Base-by-base conservation (phyloP, 2,113 vertebrate species). In the Corydoras maculifer region DNA sequence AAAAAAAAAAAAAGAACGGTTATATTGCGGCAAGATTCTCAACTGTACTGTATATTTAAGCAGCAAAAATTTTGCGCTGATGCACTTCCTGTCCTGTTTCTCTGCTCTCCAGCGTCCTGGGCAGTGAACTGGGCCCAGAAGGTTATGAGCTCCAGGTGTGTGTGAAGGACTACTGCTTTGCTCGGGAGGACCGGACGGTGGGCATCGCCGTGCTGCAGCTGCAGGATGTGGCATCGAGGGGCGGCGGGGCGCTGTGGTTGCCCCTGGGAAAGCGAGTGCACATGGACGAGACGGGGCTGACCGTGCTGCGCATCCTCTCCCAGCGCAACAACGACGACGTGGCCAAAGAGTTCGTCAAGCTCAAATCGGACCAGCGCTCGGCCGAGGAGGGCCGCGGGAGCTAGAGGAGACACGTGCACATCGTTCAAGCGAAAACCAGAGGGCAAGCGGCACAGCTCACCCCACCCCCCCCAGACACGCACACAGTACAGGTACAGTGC, bases 121-220 rank as follows among this genome's bases (percentile, higher is more conserved):
- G 94, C 64, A 90, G 86, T 0, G 96, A 98, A 84, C 88, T 90
- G 0, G 94, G 97, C 5, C 95, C 94, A 0, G 97, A 98, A 84
- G 92, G 93, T 85, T 99, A 98, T 9, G 97, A 99, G 87, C 89
- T 99, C 82, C 97, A 99, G 84, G 92, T 96, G 71, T 97, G 96
- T 0, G 95, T 99, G 80, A 99, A 98, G 82, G 96, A 98, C 85
- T 99, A 99, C 89, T 99, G 96, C 87, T 99, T 98, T 0, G 96
- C 96, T 10, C 86, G 95, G 0, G 96, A 99, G 85, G 96, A 98
- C 80, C 93, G 94, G 25, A 95, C 92, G 0, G 95, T 98, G 82
- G 96, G 96, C 78, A 87, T 95, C 30, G 90, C 90, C 0, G 87
- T 98, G 69, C 86, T 99, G 87, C 96, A 98, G 86, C 90, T 99